A percentile compares a stretch with the other conserved stretches of the same genome.
Conservation (phyloP, 2,797 vertebrate species). For the Cossypha polioptera region DNA sequence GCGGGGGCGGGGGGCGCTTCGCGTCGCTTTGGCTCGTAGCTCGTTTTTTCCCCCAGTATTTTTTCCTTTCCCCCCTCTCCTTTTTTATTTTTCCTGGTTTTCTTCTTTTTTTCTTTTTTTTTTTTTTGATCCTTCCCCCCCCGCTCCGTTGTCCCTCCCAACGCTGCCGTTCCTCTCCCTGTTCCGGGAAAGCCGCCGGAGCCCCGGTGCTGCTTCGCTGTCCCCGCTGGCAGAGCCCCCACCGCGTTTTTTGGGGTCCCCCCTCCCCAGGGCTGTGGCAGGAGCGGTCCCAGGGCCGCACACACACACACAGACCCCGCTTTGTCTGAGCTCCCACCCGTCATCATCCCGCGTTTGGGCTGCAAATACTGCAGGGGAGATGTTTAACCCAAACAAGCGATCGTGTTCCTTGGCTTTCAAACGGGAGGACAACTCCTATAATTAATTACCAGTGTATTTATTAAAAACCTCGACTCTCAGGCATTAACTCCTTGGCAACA, state of each 20-base stretch:
- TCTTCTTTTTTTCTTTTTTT: not conserved
- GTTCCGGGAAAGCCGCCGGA: not conserved
- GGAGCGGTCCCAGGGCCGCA: not conserved
- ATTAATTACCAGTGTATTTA: constrained; percentile 9
- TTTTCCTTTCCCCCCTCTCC: rapidly evolving
- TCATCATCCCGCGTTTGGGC: not conserved
- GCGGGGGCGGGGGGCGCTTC: not conserved
- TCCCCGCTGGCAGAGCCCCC: no score
- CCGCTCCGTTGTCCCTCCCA: not conserved
- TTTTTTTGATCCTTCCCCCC: no score
- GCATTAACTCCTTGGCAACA: constrained; percentile 8
- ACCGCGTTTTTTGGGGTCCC: rapidly evolving
- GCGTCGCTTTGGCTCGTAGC: not conserved
- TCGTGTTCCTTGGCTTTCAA: not conserved
- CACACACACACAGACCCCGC: not conserved
- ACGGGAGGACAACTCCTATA: not conserved
- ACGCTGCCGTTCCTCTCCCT: not conserved
- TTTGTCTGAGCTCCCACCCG: not conserved
- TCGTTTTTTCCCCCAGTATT: not conserved
- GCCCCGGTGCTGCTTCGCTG: not conserved
- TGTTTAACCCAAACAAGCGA: constrained; percentile 24
- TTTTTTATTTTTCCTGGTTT: not conserved
- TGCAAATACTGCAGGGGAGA: not conserved
- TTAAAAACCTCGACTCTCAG: not conserved
- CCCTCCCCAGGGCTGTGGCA: not conserved